Conservation (phyloP, 2,888 invertebrate species). For the Microchrysa polita region DNA sequence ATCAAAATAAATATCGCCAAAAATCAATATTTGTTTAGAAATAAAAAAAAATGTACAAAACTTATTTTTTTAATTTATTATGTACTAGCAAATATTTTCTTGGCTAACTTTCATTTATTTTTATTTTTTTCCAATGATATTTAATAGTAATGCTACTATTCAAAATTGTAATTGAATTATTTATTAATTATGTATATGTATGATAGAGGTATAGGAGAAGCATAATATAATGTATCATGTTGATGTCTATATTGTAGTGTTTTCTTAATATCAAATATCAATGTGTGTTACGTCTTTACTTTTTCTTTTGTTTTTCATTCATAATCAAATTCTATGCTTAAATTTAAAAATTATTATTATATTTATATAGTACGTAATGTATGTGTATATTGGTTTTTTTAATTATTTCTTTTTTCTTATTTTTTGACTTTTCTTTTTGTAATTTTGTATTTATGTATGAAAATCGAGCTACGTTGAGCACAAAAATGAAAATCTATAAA, state of each 20-base stretch:
- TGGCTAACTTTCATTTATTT: not conserved
- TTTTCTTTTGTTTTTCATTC: too few relatives aligned
- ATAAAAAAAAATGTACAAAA: not conserved
- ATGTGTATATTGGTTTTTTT: not conserved
- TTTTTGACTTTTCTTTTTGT: not conserved
- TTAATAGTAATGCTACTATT: too few relatives aligned
- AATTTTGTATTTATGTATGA: not conserved
- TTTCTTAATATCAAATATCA: not conserved
- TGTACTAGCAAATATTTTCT: not conserved
- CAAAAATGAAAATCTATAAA: slow-evolving; percentile 9
- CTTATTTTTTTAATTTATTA: too few relatives aligned
- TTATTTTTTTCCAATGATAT: not conserved
- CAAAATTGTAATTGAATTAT: too few relatives aligned
- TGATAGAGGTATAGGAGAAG: slow-evolving; percentile 2
- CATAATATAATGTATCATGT: not conserved
- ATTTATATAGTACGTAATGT: too few relatives aligned
- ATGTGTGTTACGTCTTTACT: not conserved
- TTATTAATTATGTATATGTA: not conserved
- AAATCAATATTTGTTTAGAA: not conserved
- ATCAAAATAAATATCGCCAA: too few relatives aligned
- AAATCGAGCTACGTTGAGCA: slow-evolving; percentile 8
- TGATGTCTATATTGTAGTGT: too few relatives aligned
- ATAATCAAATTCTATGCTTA: too few relatives aligned
- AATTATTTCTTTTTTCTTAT: not conserved
- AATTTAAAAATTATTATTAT: too few relatives aligned